A percentile compares a stretch with the other conserved stretches of the same genome.
Conservation (phyloP, 2,113 vertebrate species). For the Eupsittula cactorum region DNA sequence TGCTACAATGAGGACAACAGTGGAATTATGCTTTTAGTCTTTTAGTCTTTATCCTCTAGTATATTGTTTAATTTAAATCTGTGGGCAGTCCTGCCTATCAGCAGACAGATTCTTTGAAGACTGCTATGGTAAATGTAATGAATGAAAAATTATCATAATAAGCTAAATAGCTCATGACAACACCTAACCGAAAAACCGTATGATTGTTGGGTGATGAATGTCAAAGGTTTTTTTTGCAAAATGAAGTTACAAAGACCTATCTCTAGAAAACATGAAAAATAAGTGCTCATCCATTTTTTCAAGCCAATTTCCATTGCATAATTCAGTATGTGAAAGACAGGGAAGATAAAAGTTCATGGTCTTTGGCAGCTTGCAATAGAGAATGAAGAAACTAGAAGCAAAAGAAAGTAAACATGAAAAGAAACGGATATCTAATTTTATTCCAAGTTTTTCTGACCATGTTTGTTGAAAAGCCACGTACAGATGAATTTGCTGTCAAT, state of each 20-base stretch:
- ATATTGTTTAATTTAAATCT: neutral
- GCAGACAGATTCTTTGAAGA: neutral
- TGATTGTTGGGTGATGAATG: neutral
- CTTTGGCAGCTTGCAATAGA: neutral
- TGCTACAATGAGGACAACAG: neutral
- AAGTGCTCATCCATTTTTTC: neutral
- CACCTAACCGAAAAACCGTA: neutral
- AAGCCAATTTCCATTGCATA: neutral
- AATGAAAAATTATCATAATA: neutral
- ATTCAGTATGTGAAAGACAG: neutral
- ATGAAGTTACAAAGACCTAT: neutral
- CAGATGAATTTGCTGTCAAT: neutral
- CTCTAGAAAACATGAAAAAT: neutral
- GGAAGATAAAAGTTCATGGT: neutral
- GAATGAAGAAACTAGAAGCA: neutral
- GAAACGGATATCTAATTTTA: neutral
- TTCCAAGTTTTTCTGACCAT: neutral
- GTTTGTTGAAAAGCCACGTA: neutral
- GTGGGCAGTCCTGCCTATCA: neutral
- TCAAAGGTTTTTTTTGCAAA: neutral
- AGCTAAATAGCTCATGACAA: neutral
- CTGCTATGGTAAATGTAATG: neutral
- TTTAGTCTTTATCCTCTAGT: neutral
- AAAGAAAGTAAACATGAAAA: neutral
- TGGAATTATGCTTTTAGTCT: neutral